Conservation (phyloP, 2,888 invertebrate genomes). For the Volucella inflata region DNA sequence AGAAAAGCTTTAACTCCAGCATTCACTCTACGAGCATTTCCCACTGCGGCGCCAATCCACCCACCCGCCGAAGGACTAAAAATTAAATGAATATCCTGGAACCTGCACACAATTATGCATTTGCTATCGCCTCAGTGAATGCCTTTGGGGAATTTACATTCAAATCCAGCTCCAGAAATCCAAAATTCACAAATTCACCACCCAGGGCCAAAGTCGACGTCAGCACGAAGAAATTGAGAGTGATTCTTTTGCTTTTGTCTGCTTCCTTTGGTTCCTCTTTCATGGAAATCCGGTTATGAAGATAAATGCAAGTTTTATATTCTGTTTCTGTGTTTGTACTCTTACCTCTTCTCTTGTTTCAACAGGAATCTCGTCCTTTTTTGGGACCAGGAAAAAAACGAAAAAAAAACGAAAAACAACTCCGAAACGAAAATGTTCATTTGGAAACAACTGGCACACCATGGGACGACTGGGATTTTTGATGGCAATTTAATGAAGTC, state of each 20-base stretch:
- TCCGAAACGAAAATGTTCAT: slow-evolving; percentile 44
- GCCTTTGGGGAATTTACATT: slow-evolving; percentile 49
- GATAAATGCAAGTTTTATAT: slow-evolving; percentile 68
- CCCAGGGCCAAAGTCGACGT: not conserved
- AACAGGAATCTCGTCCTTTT: slow-evolving; percentile 26
- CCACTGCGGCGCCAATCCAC: not conserved
- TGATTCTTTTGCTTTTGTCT: slow-evolving; percentile 16
- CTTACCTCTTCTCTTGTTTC: slow-evolving; percentile 33
- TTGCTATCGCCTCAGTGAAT: slow-evolving; percentile 12
- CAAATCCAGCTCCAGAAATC: slow-evolving; percentile 24
- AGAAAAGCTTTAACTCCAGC: not conserved
- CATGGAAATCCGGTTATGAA: slow-evolving; percentile 59
- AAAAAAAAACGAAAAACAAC: not conserved
- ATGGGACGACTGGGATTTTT: slow-evolving; percentile 45
- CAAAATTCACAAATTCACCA: not conserved
- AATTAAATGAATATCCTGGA: slow-evolving; percentile 1
- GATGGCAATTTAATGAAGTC: slow-evolving; percentile 71
- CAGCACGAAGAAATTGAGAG: slow-evolving; percentile 59
- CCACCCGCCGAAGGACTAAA: not conserved
- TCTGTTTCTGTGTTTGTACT: slow-evolving; percentile 7
- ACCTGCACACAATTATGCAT: slow-evolving; percentile 27
- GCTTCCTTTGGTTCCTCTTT: not conserved
- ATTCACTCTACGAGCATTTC: no score
- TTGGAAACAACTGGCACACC: slow-evolving; percentile 31
- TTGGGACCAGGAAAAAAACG: not conserved